Conservation (phyloP, 2,888 invertebrate genomes). For the Mesochorus sp. region DNA sequence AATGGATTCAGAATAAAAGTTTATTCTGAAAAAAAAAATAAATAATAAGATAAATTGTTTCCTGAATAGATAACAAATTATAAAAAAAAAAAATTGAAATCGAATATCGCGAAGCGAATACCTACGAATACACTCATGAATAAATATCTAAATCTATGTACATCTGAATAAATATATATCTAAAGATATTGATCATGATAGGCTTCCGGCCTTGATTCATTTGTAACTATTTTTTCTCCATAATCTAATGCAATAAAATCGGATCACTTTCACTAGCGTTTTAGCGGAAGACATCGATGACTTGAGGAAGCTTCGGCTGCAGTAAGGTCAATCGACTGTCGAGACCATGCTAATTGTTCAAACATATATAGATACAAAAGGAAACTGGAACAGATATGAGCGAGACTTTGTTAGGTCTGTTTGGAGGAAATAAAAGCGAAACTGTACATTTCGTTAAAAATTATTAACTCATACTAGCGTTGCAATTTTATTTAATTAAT, state of each 20-base stretch:
- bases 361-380: no score
- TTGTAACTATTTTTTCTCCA: background rate
- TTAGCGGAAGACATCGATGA: constrained; percentile 28
- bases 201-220: constrained; percentile 59
- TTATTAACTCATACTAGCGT: no score
- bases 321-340: background rate
- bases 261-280: constrained; percentile 52
- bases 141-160: constrained; percentile 15
- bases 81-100: background rate
- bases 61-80: background rate
- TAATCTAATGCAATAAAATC: constrained; percentile 50
- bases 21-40: background rate
- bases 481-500: no score
- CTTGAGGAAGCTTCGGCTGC: background rate
- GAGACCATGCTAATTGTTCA: background rate
- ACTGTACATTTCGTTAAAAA: no score
- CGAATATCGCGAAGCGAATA: constrained; percentile 39
- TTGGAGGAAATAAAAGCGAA: no score
- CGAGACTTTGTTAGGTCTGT: no score
- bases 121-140: constrained; percentile 29
- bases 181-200: constrained; percentile 31
- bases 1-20: constrained; percentile 4
- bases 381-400: no score
- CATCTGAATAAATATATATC: constrained; percentile 6
- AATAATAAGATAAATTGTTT: background rate